Evolutionary conservation across 2,113 vertebrate species (phyloP).

Genomic region (Tetraodon nigroviridis): DNA sequence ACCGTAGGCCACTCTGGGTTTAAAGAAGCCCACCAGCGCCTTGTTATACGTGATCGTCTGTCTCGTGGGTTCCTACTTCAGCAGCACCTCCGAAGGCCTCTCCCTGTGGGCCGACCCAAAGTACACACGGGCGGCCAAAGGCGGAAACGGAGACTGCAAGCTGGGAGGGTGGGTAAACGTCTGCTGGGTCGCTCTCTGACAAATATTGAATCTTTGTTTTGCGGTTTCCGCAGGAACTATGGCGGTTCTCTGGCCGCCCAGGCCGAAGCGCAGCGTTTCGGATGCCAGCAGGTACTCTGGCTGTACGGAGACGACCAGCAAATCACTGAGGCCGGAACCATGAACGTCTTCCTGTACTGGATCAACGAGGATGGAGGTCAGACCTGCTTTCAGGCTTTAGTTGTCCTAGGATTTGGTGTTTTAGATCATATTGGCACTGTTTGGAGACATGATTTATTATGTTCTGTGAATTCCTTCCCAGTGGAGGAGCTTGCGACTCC

Average conservation of each 20-base stretch:
- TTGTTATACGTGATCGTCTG: constrained; percentile 49
- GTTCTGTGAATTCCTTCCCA: constrained; percentile 52
- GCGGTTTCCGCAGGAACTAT: constrained; percentile 80
- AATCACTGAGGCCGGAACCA: constrained; percentile 91
- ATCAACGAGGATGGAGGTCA: constrained; percentile 88
- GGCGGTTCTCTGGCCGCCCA: constrained; percentile 80
- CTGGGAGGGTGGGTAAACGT: constrained; percentile 81
- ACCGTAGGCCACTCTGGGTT: constrained; percentile 24
- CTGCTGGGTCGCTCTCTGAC: no score
- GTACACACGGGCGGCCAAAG: constrained; percentile 85
- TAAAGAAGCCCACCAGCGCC: constrained; percentile 25
- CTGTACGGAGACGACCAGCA: constrained; percentile 85
- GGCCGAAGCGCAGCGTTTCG: constrained; percentile 74
- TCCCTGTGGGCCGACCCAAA: constrained; percentile 88
- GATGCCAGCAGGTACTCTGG: constrained; percentile 91
- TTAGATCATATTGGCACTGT: no score
- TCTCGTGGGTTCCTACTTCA: constrained; percentile 36
- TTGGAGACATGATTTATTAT: neutral
- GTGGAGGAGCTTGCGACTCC: constrained; percentile 87
- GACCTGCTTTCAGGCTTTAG: neutral
- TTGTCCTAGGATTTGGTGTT: no score
- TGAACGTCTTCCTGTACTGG: constrained; percentile 93
- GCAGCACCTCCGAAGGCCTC: constrained; percentile 66
- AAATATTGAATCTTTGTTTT: neutral
- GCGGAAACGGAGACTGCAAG: constrained; percentile 90